Evolutionary conservation across 2,797 vertebrate genomes (phyloP).

Genomic region (Falco concolor): DNA sequence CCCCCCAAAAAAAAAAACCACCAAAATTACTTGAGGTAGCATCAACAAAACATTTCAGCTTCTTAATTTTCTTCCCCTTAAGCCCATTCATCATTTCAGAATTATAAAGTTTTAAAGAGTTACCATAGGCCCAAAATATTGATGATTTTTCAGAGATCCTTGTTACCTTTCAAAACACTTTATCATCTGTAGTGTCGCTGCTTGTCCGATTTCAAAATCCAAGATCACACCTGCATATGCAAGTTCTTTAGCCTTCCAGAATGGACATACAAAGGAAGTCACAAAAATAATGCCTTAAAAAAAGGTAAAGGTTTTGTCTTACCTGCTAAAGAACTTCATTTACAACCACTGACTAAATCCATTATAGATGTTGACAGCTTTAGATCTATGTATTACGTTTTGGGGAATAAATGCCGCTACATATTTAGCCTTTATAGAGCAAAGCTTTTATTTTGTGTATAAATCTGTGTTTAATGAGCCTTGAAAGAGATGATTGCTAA

Average conservation of each 20-base stretch:
- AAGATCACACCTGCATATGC: not conserved
- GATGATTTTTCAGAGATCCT: not conserved
- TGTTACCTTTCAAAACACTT: not conserved
- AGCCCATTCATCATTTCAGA: not conserved
- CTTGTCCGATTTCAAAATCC: not conserved
- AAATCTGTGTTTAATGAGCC: slow-evolving; percentile 72
- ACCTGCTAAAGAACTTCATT: not conserved
- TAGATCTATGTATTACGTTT: slow-evolving; percentile 7
- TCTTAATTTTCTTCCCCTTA: not conserved
- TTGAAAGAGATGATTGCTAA: slow-evolving; percentile 72
- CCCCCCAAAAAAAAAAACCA: not conserved
- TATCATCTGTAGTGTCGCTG: not conserved
- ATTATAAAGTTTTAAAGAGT: not conserved
- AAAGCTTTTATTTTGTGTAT: slow-evolving; percentile 67
- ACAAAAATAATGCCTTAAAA: not conserved
- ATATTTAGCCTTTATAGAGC: slow-evolving; percentile 40
- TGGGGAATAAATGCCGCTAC: slow-evolving; percentile 51
- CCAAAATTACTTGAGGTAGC: not conserved
- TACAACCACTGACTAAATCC: slow-evolving; percentile 22
- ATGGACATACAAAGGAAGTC: not conserved
- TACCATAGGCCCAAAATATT: not conserved
- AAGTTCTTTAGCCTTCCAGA: not conserved
- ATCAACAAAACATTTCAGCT: not conserved
- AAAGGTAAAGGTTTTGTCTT: not conserved
- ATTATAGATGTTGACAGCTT: slow-evolving; percentile 17